Percentiles rank a stretch among this genome's conserved stretches.
Conservation (phyloP, 2,113 vertebrate species). For the Pithys albifrons region DNA sequence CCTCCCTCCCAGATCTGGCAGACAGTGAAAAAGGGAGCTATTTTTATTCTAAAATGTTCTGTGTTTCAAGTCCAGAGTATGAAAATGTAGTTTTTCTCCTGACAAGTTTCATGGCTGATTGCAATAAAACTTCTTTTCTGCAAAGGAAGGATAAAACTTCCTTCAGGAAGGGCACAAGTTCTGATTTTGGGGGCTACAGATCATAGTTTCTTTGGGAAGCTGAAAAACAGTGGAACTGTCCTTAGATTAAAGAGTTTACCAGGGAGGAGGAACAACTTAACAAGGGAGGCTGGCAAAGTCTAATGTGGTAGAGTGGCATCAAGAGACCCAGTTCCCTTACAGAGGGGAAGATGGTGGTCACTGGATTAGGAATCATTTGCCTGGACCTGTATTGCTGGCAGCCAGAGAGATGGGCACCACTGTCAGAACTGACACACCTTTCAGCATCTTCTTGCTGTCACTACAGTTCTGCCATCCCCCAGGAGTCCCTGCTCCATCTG, state of each 20-base stretch:
- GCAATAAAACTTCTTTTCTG: background rate
- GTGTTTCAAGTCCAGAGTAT: conserved; percentile 16
- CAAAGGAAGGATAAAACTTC: background rate
- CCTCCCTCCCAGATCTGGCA: conserved; percentile 44
- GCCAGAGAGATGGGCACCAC: background rate
- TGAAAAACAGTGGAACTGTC: background rate
- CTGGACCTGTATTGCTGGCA: background rate
- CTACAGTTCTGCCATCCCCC: background rate
- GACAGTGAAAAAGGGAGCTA: conserved; percentile 51
- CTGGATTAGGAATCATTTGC: background rate
- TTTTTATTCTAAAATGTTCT: conserved; percentile 56
- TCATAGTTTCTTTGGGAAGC: background rate
- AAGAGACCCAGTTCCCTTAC: background rate
- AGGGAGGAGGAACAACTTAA: background rate
- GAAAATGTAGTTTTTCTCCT: conserved; percentile 24
- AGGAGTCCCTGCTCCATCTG: background rate
- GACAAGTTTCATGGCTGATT: conserved; percentile 1
- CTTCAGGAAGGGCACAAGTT: background rate
- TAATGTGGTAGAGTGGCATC: background rate
- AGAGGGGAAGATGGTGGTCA: background rate
- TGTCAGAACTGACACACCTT: background rate
- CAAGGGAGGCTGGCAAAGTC: background rate
- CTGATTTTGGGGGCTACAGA: background rate
- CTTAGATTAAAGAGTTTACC: background rate
- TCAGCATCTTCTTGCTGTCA: background rate